Evolutionary conservation across 2,888 invertebrate genomes (phyloP).

Genomic region (Tipula unca): DNA sequence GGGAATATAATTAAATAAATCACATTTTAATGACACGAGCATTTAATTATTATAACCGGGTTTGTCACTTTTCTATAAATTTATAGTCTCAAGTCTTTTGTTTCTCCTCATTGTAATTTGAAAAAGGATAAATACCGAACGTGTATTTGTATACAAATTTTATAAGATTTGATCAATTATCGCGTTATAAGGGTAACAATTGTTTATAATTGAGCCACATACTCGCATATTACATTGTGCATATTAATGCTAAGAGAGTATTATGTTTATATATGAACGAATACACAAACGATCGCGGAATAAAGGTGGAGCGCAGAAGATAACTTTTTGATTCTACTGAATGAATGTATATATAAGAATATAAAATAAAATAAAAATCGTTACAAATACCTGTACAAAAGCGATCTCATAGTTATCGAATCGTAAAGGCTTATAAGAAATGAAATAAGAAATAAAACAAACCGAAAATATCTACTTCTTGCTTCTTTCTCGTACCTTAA

Average conservation of each 20-base stretch:
- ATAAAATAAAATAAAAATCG: neutral
- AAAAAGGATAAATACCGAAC: neutral
- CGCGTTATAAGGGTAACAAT: neutral
- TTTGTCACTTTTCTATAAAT: neutral
- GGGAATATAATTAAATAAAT: neutral
- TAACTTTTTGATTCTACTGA: neutral
- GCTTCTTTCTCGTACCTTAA: neutral
- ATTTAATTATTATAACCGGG: neutral
- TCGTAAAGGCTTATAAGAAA: slow-evolving; percentile 1
- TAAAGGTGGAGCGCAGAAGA: slow-evolving; percentile 8
- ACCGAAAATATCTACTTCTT: neutral
- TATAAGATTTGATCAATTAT: neutral
- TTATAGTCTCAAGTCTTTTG: neutral
- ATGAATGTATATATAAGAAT: neutral
- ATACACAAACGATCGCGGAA: neutral
- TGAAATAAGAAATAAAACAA: neutral
- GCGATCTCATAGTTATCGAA: neutral
- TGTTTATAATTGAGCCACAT: neutral
- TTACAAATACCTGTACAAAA: neutral
- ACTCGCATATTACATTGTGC: neutral
- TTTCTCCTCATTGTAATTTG: neutral
- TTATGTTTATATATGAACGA: neutral
- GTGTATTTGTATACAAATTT: too few species aligned
- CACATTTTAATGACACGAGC: too few species aligned
- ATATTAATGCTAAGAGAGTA: too few species aligned